Percentiles rank a stretch among this genome's conserved stretches.
Evolutionary conservation across 1,140 invertebrate species (phyloP).

Genomic region (Diuraphis noxia): DNA sequence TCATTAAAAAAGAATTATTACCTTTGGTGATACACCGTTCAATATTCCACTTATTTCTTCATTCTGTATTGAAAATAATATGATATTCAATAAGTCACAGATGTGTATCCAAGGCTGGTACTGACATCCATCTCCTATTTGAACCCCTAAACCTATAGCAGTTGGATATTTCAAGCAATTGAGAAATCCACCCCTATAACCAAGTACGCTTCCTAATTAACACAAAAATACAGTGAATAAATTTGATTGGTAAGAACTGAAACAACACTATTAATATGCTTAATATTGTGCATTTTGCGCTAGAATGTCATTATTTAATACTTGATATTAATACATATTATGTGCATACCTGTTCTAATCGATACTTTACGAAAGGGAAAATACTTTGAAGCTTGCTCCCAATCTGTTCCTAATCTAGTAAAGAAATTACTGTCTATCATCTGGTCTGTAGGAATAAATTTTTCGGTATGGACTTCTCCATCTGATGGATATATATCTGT

Average conservation of each 20-base stretch:
- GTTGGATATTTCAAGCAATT: conserved; percentile 82
- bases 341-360: conserved; percentile 64
- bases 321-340: background rate
- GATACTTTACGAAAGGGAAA: conserved; percentile 67
- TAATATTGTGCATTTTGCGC: background rate
- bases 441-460: conserved; percentile 60
- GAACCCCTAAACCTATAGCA: conserved; percentile 67
- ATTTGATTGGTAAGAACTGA: background rate
- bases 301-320: background rate
- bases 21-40: conserved; percentile 87
- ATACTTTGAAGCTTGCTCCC: conserved; percentile 71
- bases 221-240: background rate
- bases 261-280: background rate
- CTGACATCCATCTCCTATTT: conserved; percentile 70
- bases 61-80: conserved; percentile 74
- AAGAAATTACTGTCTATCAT: conserved; percentile 80
- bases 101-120: conserved; percentile 95
- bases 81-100: conserved; percentile 72
- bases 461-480: conserved; percentile 75
- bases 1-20: no score
- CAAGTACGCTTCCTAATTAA: conserved; percentile 78
- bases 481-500: conserved; percentile 77
- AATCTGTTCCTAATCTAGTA: conserved; percentile 77
- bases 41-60: conserved; percentile 72
- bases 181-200: conserved; percentile 85